Evolutionary conservation across 2,113 vertebrate species (phyloP), one percentile per base, ranked within the genome.

Genomic region (Pterophyllum scalare): DNA sequence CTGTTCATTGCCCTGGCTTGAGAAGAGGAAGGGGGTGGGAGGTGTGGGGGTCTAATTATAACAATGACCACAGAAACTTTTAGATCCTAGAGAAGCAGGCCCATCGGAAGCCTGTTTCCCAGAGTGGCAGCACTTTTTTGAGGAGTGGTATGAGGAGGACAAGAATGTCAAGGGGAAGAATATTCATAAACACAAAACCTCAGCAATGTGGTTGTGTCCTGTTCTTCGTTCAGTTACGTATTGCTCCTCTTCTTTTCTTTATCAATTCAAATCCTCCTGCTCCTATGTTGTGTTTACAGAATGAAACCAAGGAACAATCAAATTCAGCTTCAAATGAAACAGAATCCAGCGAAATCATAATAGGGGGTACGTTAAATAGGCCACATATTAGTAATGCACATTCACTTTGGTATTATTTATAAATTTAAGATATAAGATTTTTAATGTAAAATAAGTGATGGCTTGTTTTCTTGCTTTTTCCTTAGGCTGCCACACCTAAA

Each of bases 91-190:
- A 86, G 65, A 46, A 35, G 59, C 19, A 3, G 75, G 52, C 58
- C 10, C 2, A 83, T 49, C 5, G 38, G 54, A 81, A 33, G 76
- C 70, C 75, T 60, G 70, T 88, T 93, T 93, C 76, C 82, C 89
- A 89, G 86, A 87, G 82, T 82, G 81, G 80, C 76, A 74, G 81
- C 38, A 78, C 81, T 80, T 84, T 90, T 84, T 59, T 8, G 15
- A 84, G 72, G 58, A 80, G 35, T 76, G 86, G 87, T 85, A 87
- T 85, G 89, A 89, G 43, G 86, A 85, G 3, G 82, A 86, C 79
- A 82, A 80, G 87, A 89, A 94, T 92, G 89, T 90, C 85, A 91
- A 80, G 83, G 87, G n/a, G 90, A 93, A 91, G 77, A 77, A 87
- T 85, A 77, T 89, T 88, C 79, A 88, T 91, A 87, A 93, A 91